Conservation (phyloP, 2,113 vertebrate genomes). For the Tragelaphus imberbis region DNA sequence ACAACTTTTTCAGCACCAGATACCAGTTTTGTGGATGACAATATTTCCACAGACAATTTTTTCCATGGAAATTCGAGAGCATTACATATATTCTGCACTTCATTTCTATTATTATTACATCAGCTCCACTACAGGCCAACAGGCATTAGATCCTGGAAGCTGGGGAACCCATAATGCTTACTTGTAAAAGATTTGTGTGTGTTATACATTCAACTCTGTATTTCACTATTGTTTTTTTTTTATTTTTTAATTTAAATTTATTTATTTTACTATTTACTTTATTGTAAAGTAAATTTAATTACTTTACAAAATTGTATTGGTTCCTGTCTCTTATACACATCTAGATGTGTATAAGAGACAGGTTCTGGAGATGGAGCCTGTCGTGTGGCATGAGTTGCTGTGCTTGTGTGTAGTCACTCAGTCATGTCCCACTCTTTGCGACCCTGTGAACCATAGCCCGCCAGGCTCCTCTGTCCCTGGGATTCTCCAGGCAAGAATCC, state of each 20-base stretch:
- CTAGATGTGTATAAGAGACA: too few relatives aligned
- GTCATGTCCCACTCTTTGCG: too few relatives aligned
- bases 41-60: neutral
- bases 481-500: too few relatives aligned
- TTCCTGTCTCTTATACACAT: too few relatives aligned
- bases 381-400: too few relatives aligned
- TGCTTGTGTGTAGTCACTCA: too few relatives aligned
- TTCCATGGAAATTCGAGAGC: neutral
- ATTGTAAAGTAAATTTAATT: too few relatives aligned
- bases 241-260: neutral
- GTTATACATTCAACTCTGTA: neutral
- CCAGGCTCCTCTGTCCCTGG: too few relatives aligned
- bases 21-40: neutral
- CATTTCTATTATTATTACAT: neutral
- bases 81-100: neutral
- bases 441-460: too few relatives aligned
- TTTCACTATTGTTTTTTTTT: neutral
- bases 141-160: neutral
- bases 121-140: neutral
- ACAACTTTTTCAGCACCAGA: neutral
- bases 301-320: too few relatives aligned
- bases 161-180: neutral
- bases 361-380: too few relatives aligned
- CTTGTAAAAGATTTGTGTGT: neutral
- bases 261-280: too few relatives aligned